A percentile compares a stretch with the other conserved stretches of the same genome.
Conservation (phyloP, 2,888 invertebrate species). For the Ectropis crepuscularia region DNA sequence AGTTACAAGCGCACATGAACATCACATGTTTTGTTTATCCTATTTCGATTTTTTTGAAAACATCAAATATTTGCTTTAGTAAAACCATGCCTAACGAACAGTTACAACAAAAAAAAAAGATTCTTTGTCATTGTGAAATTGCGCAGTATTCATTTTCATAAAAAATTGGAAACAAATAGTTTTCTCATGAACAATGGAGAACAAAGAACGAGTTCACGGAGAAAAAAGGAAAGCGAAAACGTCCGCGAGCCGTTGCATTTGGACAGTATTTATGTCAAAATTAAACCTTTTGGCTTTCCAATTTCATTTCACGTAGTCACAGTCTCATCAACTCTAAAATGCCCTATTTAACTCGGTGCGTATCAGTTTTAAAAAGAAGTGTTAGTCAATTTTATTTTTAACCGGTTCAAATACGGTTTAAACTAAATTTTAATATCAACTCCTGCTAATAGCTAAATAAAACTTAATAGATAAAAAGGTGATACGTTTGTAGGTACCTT, state of each 20-base stretch:
- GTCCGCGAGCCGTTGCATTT: constrained; percentile 16
- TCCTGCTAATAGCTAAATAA: too few species aligned
- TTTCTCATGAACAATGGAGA: constrained; percentile 29
- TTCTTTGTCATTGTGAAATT: constrained; percentile 20
- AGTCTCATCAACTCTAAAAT: too few species aligned
- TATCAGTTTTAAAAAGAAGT: neutral
- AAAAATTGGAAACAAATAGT: constrained; percentile 33
- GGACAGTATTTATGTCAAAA: constrained; percentile 20
- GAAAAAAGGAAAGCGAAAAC: constrained; percentile 19
- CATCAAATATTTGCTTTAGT: too few species aligned
- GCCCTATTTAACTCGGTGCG: too few species aligned
- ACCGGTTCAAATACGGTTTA: too few species aligned
- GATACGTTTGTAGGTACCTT: too few species aligned
- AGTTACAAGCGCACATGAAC: too few species aligned
- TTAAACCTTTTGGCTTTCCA: constrained; percentile 7
- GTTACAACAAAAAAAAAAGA: constrained; percentile 11
- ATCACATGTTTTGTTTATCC: too few species aligned
- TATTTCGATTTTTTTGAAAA: too few species aligned
- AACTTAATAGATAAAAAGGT: too few species aligned
- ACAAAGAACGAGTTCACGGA: constrained; percentile 27
- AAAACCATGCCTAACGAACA: too few species aligned
- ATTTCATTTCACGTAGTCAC: neutral
- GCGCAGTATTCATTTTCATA: constrained; percentile 24
- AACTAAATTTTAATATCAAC: too few species aligned
- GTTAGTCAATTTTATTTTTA: neutral